Base-by-base conservation (phyloP, 2,797 vertebrate species). In the Schizothorax lantsangensis region DNA sequence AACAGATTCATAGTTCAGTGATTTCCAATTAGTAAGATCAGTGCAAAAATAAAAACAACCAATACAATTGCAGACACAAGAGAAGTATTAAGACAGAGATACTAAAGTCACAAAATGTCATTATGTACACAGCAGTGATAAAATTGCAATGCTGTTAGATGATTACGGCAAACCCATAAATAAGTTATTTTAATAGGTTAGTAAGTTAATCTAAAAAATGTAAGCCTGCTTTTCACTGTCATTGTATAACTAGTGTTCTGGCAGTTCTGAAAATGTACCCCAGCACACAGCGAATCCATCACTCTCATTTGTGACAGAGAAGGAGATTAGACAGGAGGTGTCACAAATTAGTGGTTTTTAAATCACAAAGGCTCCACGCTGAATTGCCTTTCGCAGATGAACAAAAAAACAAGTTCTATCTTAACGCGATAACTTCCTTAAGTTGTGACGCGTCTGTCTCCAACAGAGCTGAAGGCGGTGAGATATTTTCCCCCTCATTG, bases 401-500 rank as follows among this genome's bases (percentile, higher is more conserved):
- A 52, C 2, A 21, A 38, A 84, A 81, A 12, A 9, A 36, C 15
- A 57, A 21, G 40, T 40, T 75, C 23, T 43, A 71, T 72, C 66
- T 36, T 52, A 30, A 43, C 12, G 11, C 47, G 40, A 69, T n/a
- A 85, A 79, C 47, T 69, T 79, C 38, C 49, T 33, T 72, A 62
- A 79, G 49, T 43, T 85, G 38, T 11, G 66, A 85, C 19, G 36
- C 1, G 19, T 47, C 71, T 79, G 43, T 72, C 57, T 62, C 38
- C 26, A 72, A 73, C 69, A 86, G 57, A 54, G 43, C 75, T 49
- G 74, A 80, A 79, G n/a, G 75, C 68, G 10, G 17, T 40, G 54
- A 87, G 54, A 84, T 57, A 74, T 88, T 75, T 88, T 7, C 11
- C 88, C 84, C 80, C 43, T 88, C 75, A 89, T 54, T 72, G 82